Evolutionary conservation across 1,140 invertebrate genomes (phyloP).

Genomic region (Rhizoglyphus robini): DNA sequence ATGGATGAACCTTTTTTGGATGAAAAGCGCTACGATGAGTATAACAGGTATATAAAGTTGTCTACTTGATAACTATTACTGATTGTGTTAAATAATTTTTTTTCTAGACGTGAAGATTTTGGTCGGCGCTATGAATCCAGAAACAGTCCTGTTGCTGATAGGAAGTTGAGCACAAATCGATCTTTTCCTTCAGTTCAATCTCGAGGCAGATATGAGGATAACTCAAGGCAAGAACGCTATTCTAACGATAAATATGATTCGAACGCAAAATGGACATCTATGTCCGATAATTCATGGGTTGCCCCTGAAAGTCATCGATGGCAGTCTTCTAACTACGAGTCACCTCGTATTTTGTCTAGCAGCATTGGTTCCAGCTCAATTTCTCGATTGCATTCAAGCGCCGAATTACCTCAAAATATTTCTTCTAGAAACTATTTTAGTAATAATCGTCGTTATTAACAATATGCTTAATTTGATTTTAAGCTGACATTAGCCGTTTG

Average conservation of each 20-base stretch:
- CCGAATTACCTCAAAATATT: neutral
- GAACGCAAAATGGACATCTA: neutral
- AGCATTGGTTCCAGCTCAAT: neutral
- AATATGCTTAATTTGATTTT: too few relatives aligned
- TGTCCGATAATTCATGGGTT: neutral
- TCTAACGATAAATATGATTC: conserved; percentile 1
- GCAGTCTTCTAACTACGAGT: neutral
- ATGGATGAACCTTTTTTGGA: neutral
- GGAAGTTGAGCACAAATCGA: neutral
- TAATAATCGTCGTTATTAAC: conserved; percentile 5
- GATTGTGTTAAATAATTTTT: neutral
- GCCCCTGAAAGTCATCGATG: neutral
- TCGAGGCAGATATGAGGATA: neutral
- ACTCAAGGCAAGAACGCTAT: neutral
- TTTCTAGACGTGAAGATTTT: neutral
- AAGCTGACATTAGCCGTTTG: too few relatives aligned
- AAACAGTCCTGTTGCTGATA: neutral
- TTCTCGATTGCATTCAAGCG: neutral
- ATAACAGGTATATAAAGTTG: conserved; percentile 2
- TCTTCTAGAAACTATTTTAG: neutral
- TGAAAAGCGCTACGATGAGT: conserved; percentile 14
- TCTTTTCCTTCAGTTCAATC: neutral
- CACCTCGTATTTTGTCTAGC: neutral
- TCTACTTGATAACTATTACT: neutral
- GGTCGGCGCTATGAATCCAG: neutral